Evolutionary conservation across 1,140 invertebrate genomes (phyloP).

Genomic region (Drosophila yakuba): DNA sequence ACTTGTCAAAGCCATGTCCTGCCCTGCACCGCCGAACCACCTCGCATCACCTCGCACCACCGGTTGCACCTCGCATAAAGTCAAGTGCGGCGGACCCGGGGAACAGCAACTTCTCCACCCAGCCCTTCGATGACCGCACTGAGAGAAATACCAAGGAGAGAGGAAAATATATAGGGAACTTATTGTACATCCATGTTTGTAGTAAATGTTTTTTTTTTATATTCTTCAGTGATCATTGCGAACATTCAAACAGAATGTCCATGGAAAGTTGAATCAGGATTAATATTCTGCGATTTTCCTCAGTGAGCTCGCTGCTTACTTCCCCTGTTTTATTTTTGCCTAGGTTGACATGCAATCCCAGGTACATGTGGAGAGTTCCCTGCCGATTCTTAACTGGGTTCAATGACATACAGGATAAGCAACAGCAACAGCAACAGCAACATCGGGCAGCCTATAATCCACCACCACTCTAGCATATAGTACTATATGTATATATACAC

Average conservation of each 20-base stretch:
- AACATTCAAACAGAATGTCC: too few relatives aligned
- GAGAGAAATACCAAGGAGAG: neutral
- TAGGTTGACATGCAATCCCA: conserved; percentile 69
- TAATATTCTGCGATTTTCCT: neutral
- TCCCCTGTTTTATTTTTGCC: conserved; percentile 33
- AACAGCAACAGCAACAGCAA: conserved; percentile 39
- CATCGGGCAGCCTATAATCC: conserved; percentile 31
- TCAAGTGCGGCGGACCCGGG: conserved; percentile 56
- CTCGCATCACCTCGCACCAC: neutral
- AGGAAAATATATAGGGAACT: neutral
- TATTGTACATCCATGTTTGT: neutral
- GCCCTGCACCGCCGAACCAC: conserved; percentile 14
- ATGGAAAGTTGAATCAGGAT: too few relatives aligned
- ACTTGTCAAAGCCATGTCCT: conserved; percentile 66
- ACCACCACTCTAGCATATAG: conserved; percentile 32
- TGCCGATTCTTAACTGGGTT: conserved; percentile 68
- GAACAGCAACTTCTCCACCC: conserved; percentile 17
- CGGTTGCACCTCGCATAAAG: conserved; percentile 43
- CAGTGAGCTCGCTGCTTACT: conserved; percentile 14
- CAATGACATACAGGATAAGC: conserved; percentile 79
- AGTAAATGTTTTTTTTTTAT: too few relatives aligned
- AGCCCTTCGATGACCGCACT: conserved; percentile 23
- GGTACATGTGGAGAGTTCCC: conserved; percentile 66
- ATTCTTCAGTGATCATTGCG: too few relatives aligned
- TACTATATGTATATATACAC: neutral